Percentiles rank a stretch among this genome's conserved stretches.
Conservation (phyloP, 2,888 invertebrate genomes). For the Lissonota sp. region DNA sequence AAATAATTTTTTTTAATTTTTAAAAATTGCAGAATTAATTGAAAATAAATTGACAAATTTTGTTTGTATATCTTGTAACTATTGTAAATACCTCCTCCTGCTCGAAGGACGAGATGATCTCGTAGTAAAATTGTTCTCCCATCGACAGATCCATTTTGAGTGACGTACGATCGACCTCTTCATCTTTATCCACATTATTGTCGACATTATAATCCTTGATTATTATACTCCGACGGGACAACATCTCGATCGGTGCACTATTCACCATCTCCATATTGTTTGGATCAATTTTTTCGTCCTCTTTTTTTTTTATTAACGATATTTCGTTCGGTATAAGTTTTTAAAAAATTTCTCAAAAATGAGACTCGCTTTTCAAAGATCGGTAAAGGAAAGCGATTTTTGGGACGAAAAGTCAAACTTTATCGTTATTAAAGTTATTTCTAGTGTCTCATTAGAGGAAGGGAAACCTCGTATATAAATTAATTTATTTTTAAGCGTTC, state of each 20-base stretch:
- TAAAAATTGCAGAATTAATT: not conserved
- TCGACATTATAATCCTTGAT: constrained; percentile 78
- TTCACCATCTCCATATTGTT: constrained; percentile 79
- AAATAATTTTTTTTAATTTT: not conserved
- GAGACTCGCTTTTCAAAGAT: constrained; percentile 5
- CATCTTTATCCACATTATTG: constrained; percentile 71
- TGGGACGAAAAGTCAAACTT: too few species aligned
- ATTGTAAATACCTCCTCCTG: constrained; percentile 80
- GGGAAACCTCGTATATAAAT: too few species aligned
- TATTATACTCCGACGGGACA: constrained; percentile 79
- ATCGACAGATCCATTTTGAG: constrained; percentile 81
- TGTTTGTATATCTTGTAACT: not conserved
- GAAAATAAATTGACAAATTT: not conserved
- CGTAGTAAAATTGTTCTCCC: constrained; percentile 82
- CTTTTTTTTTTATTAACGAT: too few species aligned
- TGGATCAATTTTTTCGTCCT: not conserved
- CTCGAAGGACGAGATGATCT: constrained; percentile 82
- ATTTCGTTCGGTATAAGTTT: constrained; percentile 4
- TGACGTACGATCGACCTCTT: constrained; percentile 76
- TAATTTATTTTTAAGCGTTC: not conserved
- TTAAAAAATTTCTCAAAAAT: constrained; percentile 7
- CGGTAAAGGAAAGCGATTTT: constrained; percentile 40
- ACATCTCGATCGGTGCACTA: constrained; percentile 80
- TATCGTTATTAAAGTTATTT: too few species aligned
- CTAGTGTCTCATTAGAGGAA: too few species aligned